These are phyloP conservation scores for Mirounga angustirostris DNA, from an alignment of 2,113 vertebrate genomes.

Conservation along the genomic window DNA sequence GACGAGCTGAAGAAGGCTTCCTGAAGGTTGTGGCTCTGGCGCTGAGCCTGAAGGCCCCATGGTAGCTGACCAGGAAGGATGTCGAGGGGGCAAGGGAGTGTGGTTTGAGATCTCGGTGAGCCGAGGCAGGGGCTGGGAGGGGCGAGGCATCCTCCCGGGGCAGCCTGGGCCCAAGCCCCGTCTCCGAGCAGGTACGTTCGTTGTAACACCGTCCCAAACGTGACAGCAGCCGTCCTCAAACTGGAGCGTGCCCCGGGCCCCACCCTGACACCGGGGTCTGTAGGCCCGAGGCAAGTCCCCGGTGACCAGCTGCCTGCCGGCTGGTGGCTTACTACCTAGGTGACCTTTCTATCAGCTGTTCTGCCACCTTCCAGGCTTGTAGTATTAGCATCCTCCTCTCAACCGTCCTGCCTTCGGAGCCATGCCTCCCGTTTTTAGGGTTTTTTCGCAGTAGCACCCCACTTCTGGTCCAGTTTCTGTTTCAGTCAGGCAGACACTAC, in stretches of 20 bases:
- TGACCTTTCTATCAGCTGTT: rapidly evolving
- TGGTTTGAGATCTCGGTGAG: not conserved
- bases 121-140: not conserved
- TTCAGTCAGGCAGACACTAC: too few relatives aligned
- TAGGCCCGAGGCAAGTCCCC: not conserved
- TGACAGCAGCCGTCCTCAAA: not conserved
- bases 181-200: rapidly evolving
- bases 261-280: not conserved
- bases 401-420: not conserved
- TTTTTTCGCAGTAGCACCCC: not conserved
- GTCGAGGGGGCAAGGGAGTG: too few relatives aligned
- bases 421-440: rapidly evolving
- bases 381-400: rapidly evolving
- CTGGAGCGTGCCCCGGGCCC: rapidly evolving
- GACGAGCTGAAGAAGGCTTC: not conserved
- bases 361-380: not conserved
- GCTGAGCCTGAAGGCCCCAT: rapidly evolving
- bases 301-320: rapidly evolving
- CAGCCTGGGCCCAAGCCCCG: rapidly evolving
- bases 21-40: not conserved
- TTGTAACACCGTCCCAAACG: rapidly evolving
- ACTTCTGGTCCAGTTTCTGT: not conserved
- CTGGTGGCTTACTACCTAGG: rapidly evolving
- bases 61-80: not conserved
- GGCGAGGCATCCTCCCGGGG: not conserved